phyloP scores from a whole-genome alignment of 2,113 vertebrate species.

The Callospermophilus lateralis region DNA sequence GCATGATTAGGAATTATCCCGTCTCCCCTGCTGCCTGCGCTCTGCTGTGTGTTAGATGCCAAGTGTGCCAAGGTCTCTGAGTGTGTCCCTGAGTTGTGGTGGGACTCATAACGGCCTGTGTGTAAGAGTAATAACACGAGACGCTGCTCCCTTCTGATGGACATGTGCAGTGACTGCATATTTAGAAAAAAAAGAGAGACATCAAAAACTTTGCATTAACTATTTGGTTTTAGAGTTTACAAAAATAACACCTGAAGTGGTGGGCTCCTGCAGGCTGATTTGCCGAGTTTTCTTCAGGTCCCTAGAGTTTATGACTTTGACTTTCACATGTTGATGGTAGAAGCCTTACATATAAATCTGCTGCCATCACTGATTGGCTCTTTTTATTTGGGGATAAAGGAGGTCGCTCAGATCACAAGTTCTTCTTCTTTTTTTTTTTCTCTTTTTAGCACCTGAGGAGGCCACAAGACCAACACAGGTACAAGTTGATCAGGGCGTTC shows the following conservation, averaged over 20 bases:
- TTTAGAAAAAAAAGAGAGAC: conserved; percentile 82
- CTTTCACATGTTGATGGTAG: neutral
- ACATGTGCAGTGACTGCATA: conserved; percentile 63
- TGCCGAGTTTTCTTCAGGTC: conserved; percentile 83
- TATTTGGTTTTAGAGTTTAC: conserved; percentile 82
- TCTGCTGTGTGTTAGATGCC: conserved; percentile 81
- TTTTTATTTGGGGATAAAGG: neutral
- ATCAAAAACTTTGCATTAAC: conserved; percentile 79
- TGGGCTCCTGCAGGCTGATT: conserved; percentile 69
- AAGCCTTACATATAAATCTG: neutral
- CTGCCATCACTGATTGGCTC: neutral
- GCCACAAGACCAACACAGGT: neutral
- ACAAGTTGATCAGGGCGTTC: neutral
- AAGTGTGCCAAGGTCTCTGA: conserved; percentile 82
- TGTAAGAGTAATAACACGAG: conserved; percentile 78
- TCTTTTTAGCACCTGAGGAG: neutral
- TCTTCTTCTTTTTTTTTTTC: neutral
- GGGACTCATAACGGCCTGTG: conserved; percentile 81
- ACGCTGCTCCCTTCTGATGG: conserved; percentile 81
- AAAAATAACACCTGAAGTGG: conserved; percentile 82
- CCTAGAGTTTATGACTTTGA: conserved; percentile 10
- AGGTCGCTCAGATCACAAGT: neutral
- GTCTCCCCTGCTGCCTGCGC: conserved; percentile 71
- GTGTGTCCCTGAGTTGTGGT: conserved; percentile 75
- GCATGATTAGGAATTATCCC: conserved; percentile 59